Base-by-base conservation (phyloP, 1,140 invertebrate genomes). In the Halesus radiatus region DNA sequence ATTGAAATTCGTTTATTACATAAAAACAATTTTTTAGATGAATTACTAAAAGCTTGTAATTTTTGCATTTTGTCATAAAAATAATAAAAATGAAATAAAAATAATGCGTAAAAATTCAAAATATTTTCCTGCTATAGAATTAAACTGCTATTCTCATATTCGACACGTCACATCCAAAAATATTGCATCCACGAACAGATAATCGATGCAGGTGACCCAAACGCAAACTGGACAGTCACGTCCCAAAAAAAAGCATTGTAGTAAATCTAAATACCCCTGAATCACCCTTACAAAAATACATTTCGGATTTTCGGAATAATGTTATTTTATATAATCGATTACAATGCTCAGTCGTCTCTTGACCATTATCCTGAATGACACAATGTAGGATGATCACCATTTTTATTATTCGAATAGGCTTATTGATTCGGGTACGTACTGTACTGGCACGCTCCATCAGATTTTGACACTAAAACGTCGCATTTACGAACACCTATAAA, bases 301-400 rank as follows among this genome's bases (percentile, higher is more conserved):
- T 60, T 76, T 60, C 37, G 22, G 68, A 53, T 66, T 32, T 72
- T 72, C 50, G 10, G 45, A 72, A 72, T 66, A 45, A 45, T 13
- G 13, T 45, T 45, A 66, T 66, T 72, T 72, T 52, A 22, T 23
- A 22, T 54, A 72, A 72, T 53, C 68, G 45, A 53, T 53, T 53
- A 72, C 68, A 72, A 52, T 72, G 50, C 37, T 10, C 6, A 26
- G n/a, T 53, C 60, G 60, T 76, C 74, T 76, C 62, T 73, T 80
- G 79, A 80, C 79, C 79, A 80, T 76, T 80, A 80, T 80, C 32
- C 70, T 7, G 20, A 18, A 53, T 23, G 18, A 20, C 18, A 80
- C 79, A 76, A 80, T 80, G 64, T 20, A 52, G 26, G 73, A 80
- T 80, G 79, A 80, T 80, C 73, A 76, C 73, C 79, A 68, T 80